A percentile compares a stretch with the other conserved stretches of the same genome.
Conservation (phyloP, 2,113 vertebrate species). For the Rhagologus leucostigma region DNA sequence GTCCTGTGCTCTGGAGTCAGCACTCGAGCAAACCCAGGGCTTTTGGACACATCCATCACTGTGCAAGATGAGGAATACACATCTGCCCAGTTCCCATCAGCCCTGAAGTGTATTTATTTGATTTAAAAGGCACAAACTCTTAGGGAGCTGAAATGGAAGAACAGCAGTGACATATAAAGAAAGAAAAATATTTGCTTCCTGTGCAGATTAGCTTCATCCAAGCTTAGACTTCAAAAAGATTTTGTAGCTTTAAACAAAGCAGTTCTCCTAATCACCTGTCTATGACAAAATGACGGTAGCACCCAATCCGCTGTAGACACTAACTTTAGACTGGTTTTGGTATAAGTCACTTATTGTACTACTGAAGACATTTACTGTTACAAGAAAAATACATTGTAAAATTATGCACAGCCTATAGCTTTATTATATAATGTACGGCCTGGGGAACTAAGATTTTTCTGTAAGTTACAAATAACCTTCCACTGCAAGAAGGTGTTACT, state of each 20-base stretch:
- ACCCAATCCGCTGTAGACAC: not conserved
- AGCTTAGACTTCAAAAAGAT: constrained; percentile 31
- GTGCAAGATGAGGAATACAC: not conserved
- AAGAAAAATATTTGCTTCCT: constrained; percentile 18
- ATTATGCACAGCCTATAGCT: not conserved
- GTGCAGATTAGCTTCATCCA: constrained; percentile 15
- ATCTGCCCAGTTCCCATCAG: not conserved
- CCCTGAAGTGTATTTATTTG: not conserved
- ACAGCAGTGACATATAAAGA: not conserved
- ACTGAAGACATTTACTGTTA: not conserved
- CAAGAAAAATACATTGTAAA: not conserved
- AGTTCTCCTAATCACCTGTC: not conserved
- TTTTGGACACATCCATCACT: not conserved
- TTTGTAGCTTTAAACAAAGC: constrained; percentile 19
- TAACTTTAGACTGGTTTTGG: not conserved
- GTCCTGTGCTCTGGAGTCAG: not conserved
- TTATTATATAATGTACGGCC: not conserved
- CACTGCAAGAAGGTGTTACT: not conserved
- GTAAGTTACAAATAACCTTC: not conserved
- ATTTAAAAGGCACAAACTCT: not conserved
- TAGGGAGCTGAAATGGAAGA: not conserved
- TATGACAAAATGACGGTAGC: not conserved
- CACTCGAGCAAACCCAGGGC: not conserved
- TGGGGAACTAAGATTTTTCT: not conserved
- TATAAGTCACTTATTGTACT: not conserved